Evolutionary conservation across 1,140 invertebrate genomes (phyloP), one percentile per base, ranked within the genome.

Genomic region (Pseudomyrmex gracilis): DNA sequence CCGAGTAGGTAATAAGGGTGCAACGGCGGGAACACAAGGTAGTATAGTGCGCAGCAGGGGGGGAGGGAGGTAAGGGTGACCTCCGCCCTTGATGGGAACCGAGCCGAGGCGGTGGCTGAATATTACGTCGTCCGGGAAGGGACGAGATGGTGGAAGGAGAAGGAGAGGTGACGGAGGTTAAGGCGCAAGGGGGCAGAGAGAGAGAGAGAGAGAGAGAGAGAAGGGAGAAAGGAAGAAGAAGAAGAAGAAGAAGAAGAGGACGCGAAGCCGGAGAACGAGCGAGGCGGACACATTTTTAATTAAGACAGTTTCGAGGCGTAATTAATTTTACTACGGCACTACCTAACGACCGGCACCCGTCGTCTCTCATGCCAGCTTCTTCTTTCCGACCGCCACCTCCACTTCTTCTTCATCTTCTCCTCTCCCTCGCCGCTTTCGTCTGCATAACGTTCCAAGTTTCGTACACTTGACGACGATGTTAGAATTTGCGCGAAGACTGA

Each of bases 231-330:
- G 70, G 45, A 87, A 58, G 82, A 57, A 53, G 71, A 71, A 57
- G 61, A 45, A 20, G 24, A 34, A 1, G 47, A 66, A 51, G 66
- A 51, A 51, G 24, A 8, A 13, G 49, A 58, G 76, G 51, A 45
- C 12, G 67, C 73, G 15, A 57, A 58, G 13, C n/a, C 2, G 61
- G 76, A 73, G 85, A 70, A 66, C 64, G 74, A 68, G 63, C 63
- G 55, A 82, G 68, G 84, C 84, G 87, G 89, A 90, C 91, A 92
- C 90, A 92, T 93, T 94, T 94, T 93, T 94, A 93, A 93, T 94
- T 92, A 93, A 93, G 92, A 93, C 91, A 92, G 89, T 92, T 93
- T 92, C 89, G 90, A 92, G 91, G 87, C 89, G 92, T 92, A 93
- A 93, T 94, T 93, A 93, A 93, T 93, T 94, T 93, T 91, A 90